A percentile compares a stretch with the other conserved stretches of the same genome.
Evolutionary conservation across 2,797 vertebrate species (phyloP).

Genomic region (Chiroxiphia lanceolata): DNA sequence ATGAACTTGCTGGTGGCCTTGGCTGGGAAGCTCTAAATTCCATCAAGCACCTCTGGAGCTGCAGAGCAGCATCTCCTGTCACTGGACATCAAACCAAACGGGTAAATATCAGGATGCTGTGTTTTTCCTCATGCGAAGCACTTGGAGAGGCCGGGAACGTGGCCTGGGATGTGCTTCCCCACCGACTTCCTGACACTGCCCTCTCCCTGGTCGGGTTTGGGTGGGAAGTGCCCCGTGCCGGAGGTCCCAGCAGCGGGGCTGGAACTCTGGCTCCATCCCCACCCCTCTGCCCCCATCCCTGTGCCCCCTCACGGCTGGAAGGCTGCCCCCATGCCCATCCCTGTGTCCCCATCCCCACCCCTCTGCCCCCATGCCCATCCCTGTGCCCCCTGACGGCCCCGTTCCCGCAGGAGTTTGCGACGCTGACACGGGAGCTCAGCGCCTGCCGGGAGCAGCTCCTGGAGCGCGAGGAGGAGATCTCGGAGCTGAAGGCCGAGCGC

Average conservation of each 20-base stretch:
- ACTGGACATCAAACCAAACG: neutral
- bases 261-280: neutral
- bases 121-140: neutral
- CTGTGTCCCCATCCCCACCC: neutral
- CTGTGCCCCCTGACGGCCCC: neutral
- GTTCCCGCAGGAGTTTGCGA: slow-evolving; percentile 89
- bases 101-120: neutral
- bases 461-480: slow-evolving; percentile 97
- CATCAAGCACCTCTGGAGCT: neutral
- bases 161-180: neutral
- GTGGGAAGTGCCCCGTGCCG: neutral
- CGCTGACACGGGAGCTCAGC: slow-evolving; percentile 93
- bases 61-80: neutral
- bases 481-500: slow-evolving; percentile 95
- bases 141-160: neutral
- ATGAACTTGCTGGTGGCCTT: neutral
- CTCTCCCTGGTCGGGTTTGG: neutral
- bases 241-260: neutral
- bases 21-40: neutral
- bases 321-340: neutral
- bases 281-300: neutral
- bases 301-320: no score
- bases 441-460: slow-evolving; percentile 92
- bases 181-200: neutral
- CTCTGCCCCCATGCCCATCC: neutral